A percentile compares a stretch with the other conserved stretches of the same genome.
Evolutionary conservation across 2,113 vertebrate species (phyloP).

Genomic region (Hypomesus transpacificus): DNA sequence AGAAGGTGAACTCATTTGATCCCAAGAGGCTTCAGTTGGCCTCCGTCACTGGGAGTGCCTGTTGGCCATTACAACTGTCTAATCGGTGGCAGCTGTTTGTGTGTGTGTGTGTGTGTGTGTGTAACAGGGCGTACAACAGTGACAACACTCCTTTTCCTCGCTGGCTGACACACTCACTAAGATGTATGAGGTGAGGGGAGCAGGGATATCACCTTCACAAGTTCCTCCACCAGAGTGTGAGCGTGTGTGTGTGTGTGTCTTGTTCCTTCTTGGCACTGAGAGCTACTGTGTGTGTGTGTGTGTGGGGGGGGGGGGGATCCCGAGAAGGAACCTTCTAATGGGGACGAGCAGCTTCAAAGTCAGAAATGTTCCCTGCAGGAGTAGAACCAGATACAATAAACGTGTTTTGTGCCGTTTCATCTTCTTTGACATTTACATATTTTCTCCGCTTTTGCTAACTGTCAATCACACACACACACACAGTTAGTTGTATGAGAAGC

Average conservation of each 20-base stretch:
- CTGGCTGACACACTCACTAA: no score
- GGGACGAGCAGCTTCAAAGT: background rate
- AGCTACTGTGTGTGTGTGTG: background rate
- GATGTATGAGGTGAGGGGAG: no score
- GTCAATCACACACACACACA: background rate
- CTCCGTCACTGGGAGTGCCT: background rate
- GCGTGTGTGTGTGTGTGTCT: slow-evolving; percentile 5
- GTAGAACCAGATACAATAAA: no score
- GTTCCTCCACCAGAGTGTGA: background rate
- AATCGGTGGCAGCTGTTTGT: background rate
- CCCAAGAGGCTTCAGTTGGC: background rate
- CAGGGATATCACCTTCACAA: no score
- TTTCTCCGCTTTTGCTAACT: background rate
- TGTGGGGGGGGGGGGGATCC: no score
- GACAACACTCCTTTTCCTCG: no score
- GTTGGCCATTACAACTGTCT: background rate
- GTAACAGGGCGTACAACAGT: no score
- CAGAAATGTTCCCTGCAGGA: background rate
- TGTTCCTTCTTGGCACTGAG: no score
- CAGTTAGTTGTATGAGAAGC: background rate
- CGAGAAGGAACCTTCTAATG: background rate
- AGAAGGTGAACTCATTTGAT: background rate
- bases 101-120: slow-evolving; percentile 8
- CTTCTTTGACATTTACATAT: no score
- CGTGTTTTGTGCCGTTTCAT: no score